Evolutionary conservation across 1,140 invertebrate genomes (phyloP).

Genomic region (Lepidurus packardi): DNA sequence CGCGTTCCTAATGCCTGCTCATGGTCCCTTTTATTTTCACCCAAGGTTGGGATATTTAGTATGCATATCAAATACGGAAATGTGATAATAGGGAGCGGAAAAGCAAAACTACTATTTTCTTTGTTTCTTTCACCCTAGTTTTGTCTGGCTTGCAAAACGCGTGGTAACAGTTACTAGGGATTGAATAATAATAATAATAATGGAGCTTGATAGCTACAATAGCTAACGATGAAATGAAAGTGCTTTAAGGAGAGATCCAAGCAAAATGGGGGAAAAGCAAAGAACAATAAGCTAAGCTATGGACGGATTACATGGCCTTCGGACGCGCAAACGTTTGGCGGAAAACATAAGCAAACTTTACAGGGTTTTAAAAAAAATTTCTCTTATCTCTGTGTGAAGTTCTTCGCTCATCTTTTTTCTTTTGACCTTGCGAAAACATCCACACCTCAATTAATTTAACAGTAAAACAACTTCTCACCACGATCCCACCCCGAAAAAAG

Average conservation of each 20-base stretch:
- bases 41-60: slow-evolving; percentile 1
- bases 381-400: background rate
- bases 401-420: background rate
- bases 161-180: background rate
- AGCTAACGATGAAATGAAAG: too few relatives aligned
- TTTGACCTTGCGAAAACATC: background rate
- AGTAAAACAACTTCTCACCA: background rate
- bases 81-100: background rate
- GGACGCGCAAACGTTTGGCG: background rate
- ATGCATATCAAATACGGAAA: background rate
- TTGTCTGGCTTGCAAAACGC: background rate
- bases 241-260: background rate
- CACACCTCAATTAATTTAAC: background rate
- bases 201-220: too few relatives aligned
- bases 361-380: background rate
- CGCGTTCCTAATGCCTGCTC: background rate
- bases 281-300: background rate
- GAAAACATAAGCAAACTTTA: background rate
- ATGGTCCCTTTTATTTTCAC: background rate
- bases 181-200: too few relatives aligned
- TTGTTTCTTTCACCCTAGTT: background rate
- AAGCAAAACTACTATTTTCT: background rate
- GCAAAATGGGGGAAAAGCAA: background rate
- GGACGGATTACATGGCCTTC: background rate
- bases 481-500: background rate